Evolutionary conservation across 2,888 invertebrate genomes (phyloP).

Genomic region (Stenodera caucasica): DNA sequence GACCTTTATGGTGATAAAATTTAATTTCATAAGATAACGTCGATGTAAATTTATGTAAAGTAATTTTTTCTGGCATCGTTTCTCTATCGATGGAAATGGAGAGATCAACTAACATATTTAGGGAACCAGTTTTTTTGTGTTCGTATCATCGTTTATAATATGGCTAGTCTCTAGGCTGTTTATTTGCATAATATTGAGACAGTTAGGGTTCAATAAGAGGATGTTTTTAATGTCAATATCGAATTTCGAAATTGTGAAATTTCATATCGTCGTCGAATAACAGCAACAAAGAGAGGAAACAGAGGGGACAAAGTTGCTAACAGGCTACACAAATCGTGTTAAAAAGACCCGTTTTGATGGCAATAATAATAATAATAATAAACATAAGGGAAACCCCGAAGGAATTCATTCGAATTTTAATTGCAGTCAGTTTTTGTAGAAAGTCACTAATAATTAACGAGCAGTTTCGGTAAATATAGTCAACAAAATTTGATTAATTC

Average conservation of each 20-base stretch:
- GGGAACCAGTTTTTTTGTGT: conserved; percentile 22
- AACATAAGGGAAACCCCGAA: neutral
- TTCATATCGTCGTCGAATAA: neutral
- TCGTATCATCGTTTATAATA: neutral
- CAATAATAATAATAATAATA: too few species aligned
- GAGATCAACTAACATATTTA: conserved; percentile 13
- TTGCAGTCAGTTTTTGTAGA: neutral
- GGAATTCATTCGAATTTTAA: neutral
- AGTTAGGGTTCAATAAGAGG: conserved; percentile 21
- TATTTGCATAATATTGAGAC: conserved; percentile 24
- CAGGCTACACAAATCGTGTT: too few species aligned
- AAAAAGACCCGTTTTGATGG: neutral
- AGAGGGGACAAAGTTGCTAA: too few species aligned
- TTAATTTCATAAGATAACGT: conserved; percentile 10
- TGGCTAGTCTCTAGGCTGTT: conserved; percentile 15
- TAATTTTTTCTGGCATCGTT: conserved; percentile 10
- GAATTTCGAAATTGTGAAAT: conserved; percentile 12
- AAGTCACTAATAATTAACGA: too few species aligned
- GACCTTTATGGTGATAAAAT: conserved; percentile 20
- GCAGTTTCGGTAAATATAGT: too few species aligned
- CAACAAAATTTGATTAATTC: too few species aligned
- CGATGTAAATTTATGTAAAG: conserved; percentile 22
- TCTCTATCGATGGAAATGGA: neutral
- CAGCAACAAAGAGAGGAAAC: too few species aligned
- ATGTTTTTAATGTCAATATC: conserved; percentile 24